Evolutionary conservation across 1,140 invertebrate species (phyloP).

Genomic region (Saxidomus purpurata): DNA sequence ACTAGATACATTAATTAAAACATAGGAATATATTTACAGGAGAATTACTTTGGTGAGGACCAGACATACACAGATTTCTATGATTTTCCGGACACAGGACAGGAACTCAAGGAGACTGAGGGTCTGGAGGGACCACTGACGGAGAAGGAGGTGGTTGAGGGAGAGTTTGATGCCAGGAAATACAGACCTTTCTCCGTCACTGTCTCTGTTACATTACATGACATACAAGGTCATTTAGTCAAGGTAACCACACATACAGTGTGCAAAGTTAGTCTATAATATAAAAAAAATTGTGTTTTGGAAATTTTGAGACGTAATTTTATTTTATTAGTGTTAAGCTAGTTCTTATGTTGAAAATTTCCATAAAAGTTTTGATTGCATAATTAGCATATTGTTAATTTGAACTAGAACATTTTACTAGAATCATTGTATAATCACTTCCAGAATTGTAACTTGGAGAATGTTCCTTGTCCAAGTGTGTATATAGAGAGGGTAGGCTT

Average conservation of each 20-base stretch:
- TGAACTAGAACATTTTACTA: too few relatives aligned
- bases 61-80: slow-evolving; percentile 95
- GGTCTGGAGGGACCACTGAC: slow-evolving; percentile 68
- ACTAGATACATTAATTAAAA: too few relatives aligned
- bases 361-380: too few relatives aligned
- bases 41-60: slow-evolving; percentile 98
- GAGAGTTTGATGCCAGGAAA: slow-evolving; percentile 91
- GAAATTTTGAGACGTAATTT: too few relatives aligned
- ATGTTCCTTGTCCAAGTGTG: slow-evolving; percentile 93
- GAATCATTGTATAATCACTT: background rate
- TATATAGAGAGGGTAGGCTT: slow-evolving; percentile 97
- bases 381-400: too few relatives aligned
- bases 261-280: too few relatives aligned
- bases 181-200: slow-evolving; percentile 96
- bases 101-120: slow-evolving; percentile 65
- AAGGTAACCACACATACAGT: slow-evolving; percentile 75
- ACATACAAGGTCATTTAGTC: slow-evolving; percentile 94
- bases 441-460: slow-evolving; percentile 84
- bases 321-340: too few relatives aligned
- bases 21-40: slow-evolving; percentile 88
- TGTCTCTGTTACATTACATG: slow-evolving; percentile 97
- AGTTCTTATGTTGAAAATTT: too few relatives aligned
- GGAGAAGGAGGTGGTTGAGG: slow-evolving; percentile 69
- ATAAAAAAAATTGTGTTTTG: too few relatives aligned
- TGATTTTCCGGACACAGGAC: slow-evolving; percentile 58